Evolutionary conservation across 2,888 invertebrate species (phyloP).

Genomic region (Creontiades dilutus): DNA sequence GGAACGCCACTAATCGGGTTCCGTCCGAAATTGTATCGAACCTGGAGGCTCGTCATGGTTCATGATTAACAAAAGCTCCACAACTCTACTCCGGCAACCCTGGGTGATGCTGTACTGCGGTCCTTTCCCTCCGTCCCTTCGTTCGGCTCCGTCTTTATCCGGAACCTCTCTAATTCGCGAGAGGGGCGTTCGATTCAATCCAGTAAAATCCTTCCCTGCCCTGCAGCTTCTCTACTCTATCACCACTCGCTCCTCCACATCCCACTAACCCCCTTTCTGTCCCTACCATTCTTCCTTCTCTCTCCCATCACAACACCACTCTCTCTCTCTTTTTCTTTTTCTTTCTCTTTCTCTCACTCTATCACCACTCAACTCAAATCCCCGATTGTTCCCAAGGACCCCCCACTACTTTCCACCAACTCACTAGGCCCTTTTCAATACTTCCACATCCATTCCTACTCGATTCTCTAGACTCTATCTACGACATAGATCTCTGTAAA

Average conservation of each 20-base stretch:
- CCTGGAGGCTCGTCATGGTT: too few species aligned
- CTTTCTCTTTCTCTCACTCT: neutral
- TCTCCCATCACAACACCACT: neutral
- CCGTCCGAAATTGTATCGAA: too few species aligned
- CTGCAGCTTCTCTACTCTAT: neutral
- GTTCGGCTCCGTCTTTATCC: neutral
- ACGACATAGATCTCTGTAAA: neutral
- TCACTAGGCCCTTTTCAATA: conserved; percentile 20
- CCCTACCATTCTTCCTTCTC: neutral
- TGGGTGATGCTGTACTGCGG: neutral
- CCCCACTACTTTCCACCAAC: conserved; percentile 6
- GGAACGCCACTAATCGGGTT: too few species aligned
- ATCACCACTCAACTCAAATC: conserved; percentile 54
- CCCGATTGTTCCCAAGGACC: conserved; percentile 15
- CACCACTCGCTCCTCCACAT: neutral
- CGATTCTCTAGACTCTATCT: neutral
- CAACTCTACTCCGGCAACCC: neutral
- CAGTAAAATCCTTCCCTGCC: conserved; percentile 17
- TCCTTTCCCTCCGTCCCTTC: neutral
- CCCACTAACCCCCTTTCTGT: neutral
- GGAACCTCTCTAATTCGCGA: conserved; percentile 15
- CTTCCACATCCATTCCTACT: neutral
- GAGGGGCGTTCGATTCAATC: conserved; percentile 48
- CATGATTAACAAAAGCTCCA: too few species aligned
- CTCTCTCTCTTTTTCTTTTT: neutral